These are phyloP conservation scores for Morinoia aosen DNA, from an alignment of 2,888 invertebrate genomes.

Conservation along the genomic window DNA sequence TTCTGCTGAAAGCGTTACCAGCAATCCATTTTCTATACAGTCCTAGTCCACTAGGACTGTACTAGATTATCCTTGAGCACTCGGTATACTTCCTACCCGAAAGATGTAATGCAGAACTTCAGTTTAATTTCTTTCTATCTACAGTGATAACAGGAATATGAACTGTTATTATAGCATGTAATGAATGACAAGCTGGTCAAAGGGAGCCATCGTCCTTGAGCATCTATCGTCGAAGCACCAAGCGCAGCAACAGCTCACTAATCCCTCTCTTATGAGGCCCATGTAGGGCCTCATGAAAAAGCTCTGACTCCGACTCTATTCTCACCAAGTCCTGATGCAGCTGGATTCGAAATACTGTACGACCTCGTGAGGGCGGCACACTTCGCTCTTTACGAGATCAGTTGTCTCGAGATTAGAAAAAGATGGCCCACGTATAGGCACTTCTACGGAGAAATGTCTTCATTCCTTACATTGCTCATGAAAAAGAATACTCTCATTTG, in stretches of 20 bases:
- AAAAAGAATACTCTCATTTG: not conserved
- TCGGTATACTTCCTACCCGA: no score
- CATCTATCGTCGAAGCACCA: not conserved
- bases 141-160: no score
- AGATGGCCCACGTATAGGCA: not conserved
- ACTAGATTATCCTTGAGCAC: no score
- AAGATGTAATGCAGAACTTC: no score
- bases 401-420: not conserved
- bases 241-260: not conserved
- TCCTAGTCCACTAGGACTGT: no score
- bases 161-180: no score
- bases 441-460: not conserved
- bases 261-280: no score
- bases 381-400: not conserved
- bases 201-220: not conserved
- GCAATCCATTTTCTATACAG: no score
- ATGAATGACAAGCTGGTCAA: no score
- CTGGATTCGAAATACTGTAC: not conserved
- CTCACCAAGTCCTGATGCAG: not conserved
- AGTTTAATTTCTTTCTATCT: no score
- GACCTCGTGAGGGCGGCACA: not conserved
- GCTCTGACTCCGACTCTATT: not conserved
- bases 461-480: not conserved
- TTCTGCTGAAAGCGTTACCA: no score
- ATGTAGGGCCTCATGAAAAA: no score